phyloP scores from a whole-genome alignment of 2,797 vertebrate genomes.

The Glossophaga mutica region DNA sequence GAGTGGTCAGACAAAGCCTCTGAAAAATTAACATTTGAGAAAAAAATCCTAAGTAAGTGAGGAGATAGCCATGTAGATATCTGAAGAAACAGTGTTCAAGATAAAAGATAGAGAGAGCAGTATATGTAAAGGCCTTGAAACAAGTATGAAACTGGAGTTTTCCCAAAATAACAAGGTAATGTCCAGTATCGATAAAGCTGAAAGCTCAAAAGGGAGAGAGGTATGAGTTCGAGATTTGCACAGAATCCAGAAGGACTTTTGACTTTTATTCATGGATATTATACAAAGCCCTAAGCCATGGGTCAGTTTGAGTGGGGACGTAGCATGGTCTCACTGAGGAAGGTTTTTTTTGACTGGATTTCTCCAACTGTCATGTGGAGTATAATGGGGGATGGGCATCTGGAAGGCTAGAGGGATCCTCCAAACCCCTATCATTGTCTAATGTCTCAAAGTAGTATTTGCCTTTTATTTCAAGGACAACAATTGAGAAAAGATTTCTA shows the following conservation, averaged over 20 bases:
- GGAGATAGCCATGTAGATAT: neutral
- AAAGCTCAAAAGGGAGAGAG: neutral
- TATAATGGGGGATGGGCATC: rapidly evolving
- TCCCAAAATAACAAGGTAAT: neutral
- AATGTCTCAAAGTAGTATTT: neutral
- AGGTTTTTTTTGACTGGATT: neutral
- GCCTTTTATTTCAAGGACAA: neutral
- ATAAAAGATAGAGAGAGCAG: neutral
- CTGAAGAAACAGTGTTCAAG: neutral
- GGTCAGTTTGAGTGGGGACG: neutral
- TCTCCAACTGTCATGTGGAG: neutral
- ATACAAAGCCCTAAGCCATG: neutral
- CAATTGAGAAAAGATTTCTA: neutral
- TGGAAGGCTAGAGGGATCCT: neutral
- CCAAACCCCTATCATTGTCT: neutral
- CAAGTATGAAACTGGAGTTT: neutral
- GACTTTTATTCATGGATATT: neutral
- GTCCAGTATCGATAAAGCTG: neutral
- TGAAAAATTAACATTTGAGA: neutral
- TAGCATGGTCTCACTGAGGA: neutral
- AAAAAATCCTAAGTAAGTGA: neutral
- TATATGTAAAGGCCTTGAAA: neutral
- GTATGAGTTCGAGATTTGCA: neutral
- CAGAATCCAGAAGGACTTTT: neutral
- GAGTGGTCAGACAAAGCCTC: neutral